These are phyloP conservation scores for Chloebia gouldiae DNA, from an alignment of 2,113 vertebrate species.

Conservation along the genomic window DNA sequence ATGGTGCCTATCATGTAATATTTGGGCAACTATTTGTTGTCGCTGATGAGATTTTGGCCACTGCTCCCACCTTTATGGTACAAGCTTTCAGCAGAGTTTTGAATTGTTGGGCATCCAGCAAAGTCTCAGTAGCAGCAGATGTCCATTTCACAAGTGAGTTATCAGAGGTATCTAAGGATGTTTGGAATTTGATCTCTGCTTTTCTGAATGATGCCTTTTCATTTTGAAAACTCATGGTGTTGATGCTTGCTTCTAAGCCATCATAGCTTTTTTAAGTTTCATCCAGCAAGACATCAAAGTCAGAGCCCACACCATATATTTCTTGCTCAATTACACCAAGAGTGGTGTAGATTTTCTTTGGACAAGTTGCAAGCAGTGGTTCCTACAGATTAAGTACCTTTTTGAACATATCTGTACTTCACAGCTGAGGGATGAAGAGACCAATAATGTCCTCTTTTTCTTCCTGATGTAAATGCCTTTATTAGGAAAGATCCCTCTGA, in stretches of 20 bases:
- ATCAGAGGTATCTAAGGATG: neutral
- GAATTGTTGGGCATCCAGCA: neutral
- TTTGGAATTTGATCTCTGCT: neutral
- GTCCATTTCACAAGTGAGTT: neutral
- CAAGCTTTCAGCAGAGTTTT: neutral
- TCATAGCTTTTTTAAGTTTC: neutral
- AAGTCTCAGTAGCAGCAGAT: neutral
- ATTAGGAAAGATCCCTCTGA: neutral
- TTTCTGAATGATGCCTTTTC: neutral
- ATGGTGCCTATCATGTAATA: neutral
- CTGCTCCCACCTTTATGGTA: neutral
- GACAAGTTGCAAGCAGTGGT: neutral
- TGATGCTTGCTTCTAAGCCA: slow-evolving; percentile 3
- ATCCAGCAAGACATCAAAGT: neutral
- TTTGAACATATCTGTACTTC: neutral
- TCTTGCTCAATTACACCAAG: neutral
- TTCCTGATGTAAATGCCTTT: neutral
- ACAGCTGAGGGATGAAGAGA: neutral
- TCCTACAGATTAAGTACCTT: neutral
- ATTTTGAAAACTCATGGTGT: neutral
- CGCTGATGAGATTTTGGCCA: neutral
- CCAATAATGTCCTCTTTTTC: neutral
- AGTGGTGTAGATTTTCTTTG: neutral
- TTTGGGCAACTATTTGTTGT: neutral
- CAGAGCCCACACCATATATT: neutral